These are phyloP conservation scores for Orgyia antiqua DNA, from an alignment of 2,888 invertebrate species.

Conservation along the genomic window DNA sequence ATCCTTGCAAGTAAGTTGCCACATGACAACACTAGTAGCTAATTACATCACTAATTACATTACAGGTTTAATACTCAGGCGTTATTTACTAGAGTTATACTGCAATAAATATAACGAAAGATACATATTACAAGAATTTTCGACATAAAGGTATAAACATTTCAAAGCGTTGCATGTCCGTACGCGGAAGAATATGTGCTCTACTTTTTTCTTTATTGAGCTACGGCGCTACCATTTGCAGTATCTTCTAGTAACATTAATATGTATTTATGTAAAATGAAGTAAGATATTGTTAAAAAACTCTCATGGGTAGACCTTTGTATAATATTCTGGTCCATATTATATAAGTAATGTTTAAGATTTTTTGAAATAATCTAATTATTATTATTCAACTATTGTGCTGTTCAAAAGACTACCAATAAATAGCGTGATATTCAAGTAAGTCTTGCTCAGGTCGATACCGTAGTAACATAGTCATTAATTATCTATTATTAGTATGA, in stretches of 20 bases:
- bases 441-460: background rate
- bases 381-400: too few species aligned
- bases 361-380: too few species aligned
- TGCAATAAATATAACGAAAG: conserved; percentile 21
- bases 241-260: too few species aligned
- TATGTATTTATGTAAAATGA: too few species aligned
- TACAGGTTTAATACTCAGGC: conserved; percentile 11
- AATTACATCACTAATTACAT: conserved; percentile 16
- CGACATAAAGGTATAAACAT: conserved; percentile 19
- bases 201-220: conserved; percentile 18
- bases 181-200: conserved; percentile 24
- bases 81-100: conserved; percentile 15
- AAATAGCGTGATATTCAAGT: background rate
- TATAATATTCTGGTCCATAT: too few species aligned
- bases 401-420: too few species aligned
- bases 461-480: too few species aligned
- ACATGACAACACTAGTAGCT: conserved; percentile 1
- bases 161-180: conserved; percentile 23
- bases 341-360: too few species aligned
- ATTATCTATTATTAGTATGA: too few species aligned
- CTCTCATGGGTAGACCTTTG: too few species aligned
- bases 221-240: conserved; percentile 3
- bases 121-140: conserved; percentile 16
- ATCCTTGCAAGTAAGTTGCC: background rate
- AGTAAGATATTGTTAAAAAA: too few species aligned